A percentile compares a stretch with the other conserved stretches of the same genome.
phyloP scores from a whole-genome alignment of 2,888 invertebrate species.

The Chalcis sispes region DNA sequence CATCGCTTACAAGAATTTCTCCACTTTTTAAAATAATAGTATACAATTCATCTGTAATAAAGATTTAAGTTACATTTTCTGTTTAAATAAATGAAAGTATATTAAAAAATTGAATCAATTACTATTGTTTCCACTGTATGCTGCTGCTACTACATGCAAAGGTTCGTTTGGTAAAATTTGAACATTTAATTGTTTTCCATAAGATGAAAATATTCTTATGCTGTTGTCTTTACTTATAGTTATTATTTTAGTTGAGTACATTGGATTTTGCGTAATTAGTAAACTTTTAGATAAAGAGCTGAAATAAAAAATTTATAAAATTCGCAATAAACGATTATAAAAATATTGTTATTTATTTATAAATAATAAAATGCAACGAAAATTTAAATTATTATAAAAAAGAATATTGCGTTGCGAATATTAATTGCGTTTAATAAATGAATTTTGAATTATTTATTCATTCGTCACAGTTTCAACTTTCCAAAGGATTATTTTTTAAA shows the following conservation, averaged over 20 bases:
- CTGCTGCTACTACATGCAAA: slow-evolving; percentile 56
- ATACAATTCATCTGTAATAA: slow-evolving; percentile 59
- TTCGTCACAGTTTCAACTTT: too few species aligned
- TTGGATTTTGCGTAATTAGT: slow-evolving; percentile 60
- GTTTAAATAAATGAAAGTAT: neutral
- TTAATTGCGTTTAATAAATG: too few species aligned
- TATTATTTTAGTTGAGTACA: slow-evolving; percentile 60
- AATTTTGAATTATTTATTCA: too few species aligned
- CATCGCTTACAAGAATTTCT: slow-evolving; percentile 61
- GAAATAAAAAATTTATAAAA: neutral
- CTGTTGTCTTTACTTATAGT: slow-evolving; percentile 61
- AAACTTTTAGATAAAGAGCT: slow-evolving; percentile 59
- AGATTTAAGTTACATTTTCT: neutral
- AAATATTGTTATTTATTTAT: neutral
- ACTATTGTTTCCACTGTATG: slow-evolving; percentile 62
- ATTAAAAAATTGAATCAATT: neutral
- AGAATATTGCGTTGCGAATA: too few species aligned
- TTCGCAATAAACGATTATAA: neutral
- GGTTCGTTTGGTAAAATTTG: slow-evolving; percentile 59
- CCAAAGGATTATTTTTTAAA: too few species aligned
- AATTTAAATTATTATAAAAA: too few species aligned
- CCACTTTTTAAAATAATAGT: slow-evolving; percentile 61
- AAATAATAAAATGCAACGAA: neutral
- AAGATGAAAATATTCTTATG: slow-evolving; percentile 60
- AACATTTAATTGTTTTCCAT: slow-evolving; percentile 61